Evolutionary conservation across 2,797 vertebrate genomes (phyloP), one percentile per base, ranked within the genome.

Genomic region (Otus scops): DNA sequence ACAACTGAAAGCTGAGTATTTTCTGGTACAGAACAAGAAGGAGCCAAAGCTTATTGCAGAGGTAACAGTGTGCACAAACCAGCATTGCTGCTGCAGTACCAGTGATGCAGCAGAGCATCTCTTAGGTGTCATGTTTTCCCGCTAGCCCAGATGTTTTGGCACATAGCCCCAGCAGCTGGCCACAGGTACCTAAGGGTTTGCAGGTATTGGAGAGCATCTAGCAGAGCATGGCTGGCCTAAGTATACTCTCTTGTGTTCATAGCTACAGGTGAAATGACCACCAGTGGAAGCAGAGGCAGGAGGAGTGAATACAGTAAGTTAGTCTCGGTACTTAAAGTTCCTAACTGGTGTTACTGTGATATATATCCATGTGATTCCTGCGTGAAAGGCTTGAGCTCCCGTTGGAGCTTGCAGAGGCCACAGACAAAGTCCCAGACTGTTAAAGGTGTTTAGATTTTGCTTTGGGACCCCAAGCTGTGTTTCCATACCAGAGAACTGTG

Each of bases 301-400:
- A 75, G 74, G 51, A 94, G 85, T 76, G 79, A 88, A 59, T 67
- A 94, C 63, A 18, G 74, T 93, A 91, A 85, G 79, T 84, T 45
- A 45, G 34, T 39, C 51, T 45, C 65, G 51, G 18, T 74, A 17
- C 23, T 41, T 76, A 13, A 64, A 80, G 34, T 20, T 39, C 10
- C 17, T 64, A 34, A 23, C 22, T 50, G 39, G 61, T 69, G 16
- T 36, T 63, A 39, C 43, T 74, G 43, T 21, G 28, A 20, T 50
- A 50, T 10, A 30, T 50, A 39, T 24, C 28, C 61, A n/a, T 53
- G 38, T 11, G 27, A 57, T 69, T 24, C 30, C 30, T 47, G 19
- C 17, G 11, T 45, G 50, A 64, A 69, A 75, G 34, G 30, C 56
- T 80, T 19, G 47, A 87, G 51, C 13, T 70, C 10, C 32, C 28